phyloP scores from a whole-genome alignment of 2,888 invertebrate species.

The Drosophila hamatofila region DNA sequence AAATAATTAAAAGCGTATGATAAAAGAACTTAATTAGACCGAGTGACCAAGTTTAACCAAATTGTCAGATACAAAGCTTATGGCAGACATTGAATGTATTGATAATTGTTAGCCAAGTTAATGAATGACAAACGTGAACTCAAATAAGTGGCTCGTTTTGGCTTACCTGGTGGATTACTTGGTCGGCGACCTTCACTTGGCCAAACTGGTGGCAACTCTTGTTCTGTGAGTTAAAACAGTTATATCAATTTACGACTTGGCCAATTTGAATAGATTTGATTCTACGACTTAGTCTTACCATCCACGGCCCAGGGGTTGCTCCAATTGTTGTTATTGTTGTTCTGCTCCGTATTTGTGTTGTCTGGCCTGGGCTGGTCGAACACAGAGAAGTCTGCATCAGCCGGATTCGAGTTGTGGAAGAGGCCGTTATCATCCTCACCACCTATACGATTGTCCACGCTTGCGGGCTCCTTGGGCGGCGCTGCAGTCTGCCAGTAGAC shows the following conservation, averaged over 20 bases:
- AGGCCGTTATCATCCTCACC: constrained; percentile 50
- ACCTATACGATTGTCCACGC: constrained; percentile 37
- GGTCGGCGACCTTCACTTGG: background rate
- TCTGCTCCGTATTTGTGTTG: background rate
- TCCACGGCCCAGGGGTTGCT: background rate
- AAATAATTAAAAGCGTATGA: background rate
- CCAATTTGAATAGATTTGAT: background rate
- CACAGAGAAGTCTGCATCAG: constrained; percentile 59
- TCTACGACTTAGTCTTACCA: background rate
- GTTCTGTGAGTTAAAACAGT: background rate
- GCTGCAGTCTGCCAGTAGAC: constrained; percentile 18
- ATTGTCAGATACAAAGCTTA: background rate
- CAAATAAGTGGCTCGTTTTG: background rate
- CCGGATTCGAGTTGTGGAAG: constrained; percentile 69
- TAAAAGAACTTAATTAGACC: background rate
- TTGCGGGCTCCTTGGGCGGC: accelerated
- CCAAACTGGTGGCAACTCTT: constrained; percentile 15
- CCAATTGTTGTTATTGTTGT: background rate
- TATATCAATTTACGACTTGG: accelerated
- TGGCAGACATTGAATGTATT: too few relatives aligned
- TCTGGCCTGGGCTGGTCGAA: constrained; percentile 32
- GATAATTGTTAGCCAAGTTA: background rate
- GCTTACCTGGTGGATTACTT: constrained; percentile 28
- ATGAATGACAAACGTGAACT: background rate
- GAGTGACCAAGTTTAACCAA: background rate